A percentile compares a stretch with the other conserved stretches of the same genome.
Conservation (phyloP, 1,140 invertebrate species). For the Metaphire vulgaris region DNA sequence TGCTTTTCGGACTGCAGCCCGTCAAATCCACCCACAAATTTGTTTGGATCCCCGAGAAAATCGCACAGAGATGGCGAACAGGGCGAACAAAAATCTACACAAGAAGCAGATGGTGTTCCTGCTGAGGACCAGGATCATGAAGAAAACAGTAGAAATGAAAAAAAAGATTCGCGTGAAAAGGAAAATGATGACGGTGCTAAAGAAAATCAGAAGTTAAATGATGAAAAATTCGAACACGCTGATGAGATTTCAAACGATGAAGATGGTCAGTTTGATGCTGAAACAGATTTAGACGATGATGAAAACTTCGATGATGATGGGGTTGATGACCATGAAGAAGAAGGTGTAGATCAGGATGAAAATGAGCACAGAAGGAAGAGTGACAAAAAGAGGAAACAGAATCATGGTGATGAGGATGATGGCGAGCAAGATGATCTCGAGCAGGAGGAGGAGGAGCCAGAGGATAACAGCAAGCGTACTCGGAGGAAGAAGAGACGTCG, state of each 20-base stretch:
- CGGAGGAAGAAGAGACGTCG: neutral
- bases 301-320: neutral
- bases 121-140: neutral
- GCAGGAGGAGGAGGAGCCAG: neutral
- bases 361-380: neutral
- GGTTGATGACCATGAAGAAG: neutral
- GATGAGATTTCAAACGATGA: neutral
- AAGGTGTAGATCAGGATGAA: neutral
- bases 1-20: neutral
- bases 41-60: neutral
- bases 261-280: neutral
- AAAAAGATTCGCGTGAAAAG: neutral
- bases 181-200: neutral
- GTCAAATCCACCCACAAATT: neutral
- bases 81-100: neutral
- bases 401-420: conserved; percentile 7
- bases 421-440: conserved; percentile 9
- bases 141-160: neutral
- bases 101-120: neutral
- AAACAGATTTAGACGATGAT: conserved; percentile 5
- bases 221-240: neutral
- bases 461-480: neutral
- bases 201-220: neutral
- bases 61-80: neutral
- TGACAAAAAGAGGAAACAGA: neutral